These are phyloP conservation scores for Parasteatoda tepidariorum DNA, from an alignment of 1,140 invertebrate species.

Conservation along the genomic window DNA sequence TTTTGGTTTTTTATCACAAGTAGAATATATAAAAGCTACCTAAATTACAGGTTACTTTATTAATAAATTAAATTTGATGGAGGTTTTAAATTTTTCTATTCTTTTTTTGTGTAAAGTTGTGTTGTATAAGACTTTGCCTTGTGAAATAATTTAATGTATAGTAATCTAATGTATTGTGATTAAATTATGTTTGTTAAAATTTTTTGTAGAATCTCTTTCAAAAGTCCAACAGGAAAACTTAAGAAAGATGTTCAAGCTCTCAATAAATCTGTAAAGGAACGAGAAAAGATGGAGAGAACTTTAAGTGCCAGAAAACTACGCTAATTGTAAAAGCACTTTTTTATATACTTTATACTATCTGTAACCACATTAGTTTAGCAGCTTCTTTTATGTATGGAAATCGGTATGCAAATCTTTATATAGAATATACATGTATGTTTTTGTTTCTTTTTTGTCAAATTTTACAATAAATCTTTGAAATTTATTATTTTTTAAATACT, in stretches of 20 bases:
- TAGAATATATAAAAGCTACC: too few relatives aligned
- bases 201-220: conserved; percentile 34
- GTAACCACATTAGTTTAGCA: background rate
- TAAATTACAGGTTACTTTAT: too few relatives aligned
- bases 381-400: background rate
- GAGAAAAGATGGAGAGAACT: conserved; percentile 8
- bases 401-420: background rate
- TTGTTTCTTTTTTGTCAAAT: too few relatives aligned
- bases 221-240: conserved; percentile 49
- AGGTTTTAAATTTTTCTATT: background rate
- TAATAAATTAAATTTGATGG: too few relatives aligned
- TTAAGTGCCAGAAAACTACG: background rate
- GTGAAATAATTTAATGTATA: background rate
- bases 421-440: background rate
- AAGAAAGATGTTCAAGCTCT: conserved; percentile 48
- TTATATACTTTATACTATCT: background rate
- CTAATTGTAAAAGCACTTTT: background rate
- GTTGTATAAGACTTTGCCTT: background rate
- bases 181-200: too few relatives aligned
- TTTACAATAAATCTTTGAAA: too few relatives aligned
- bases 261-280: conserved; percentile 24
- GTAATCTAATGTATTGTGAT: too few relatives aligned
- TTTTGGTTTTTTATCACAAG: too few relatives aligned
- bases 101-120: background rate
- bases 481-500: too few relatives aligned